Evolutionary conservation across 2,888 invertebrate species (phyloP).

Genomic region (Spilarctia lutea): DNA sequence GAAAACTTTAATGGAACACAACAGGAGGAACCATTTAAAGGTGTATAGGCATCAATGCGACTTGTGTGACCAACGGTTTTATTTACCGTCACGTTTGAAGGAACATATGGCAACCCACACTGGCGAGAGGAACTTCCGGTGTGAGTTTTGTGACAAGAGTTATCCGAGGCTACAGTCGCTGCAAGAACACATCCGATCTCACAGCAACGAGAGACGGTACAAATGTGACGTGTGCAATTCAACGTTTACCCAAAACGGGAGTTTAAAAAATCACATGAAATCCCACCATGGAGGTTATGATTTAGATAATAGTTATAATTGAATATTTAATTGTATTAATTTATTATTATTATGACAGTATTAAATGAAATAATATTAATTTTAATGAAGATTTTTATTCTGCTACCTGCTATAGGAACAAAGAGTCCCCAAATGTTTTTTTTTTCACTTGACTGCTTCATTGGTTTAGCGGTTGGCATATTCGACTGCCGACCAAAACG

Average conservation of each 20-base stretch:
- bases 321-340: slow-evolving; percentile 14
- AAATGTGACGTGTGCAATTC: slow-evolving; percentile 84
- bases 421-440: too few species aligned
- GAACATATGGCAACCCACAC: slow-evolving; percentile 85
- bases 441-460: too few species aligned
- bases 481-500: too few species aligned
- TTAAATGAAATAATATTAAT: slow-evolving; percentile 39
- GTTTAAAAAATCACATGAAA: slow-evolving; percentile 86
- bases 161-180: slow-evolving; percentile 86
- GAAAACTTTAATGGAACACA: slow-evolving; percentile 77
- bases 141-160: slow-evolving; percentile 86
- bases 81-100: slow-evolving; percentile 75
- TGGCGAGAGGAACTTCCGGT: slow-evolving; percentile 82
- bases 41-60: slow-evolving; percentile 77
- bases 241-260: slow-evolving; percentile 85
- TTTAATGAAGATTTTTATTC: slow-evolving; percentile 13
- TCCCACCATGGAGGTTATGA: slow-evolving; percentile 77
- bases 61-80: slow-evolving; percentile 78
- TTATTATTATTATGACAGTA: slow-evolving; percentile 35
- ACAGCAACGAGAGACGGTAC: slow-evolving; percentile 83
- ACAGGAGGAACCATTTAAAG: slow-evolving; percentile 73
- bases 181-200: slow-evolving; percentile 86
- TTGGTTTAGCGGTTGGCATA: too few species aligned
- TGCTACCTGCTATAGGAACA: background rate
- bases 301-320: slow-evolving; percentile 60